Evolutionary conservation across 92 coral and sea anemone genomes (phyloP), one percentile per base, ranked within the genome.

Genomic region (Siderastrea siderea): DNA sequence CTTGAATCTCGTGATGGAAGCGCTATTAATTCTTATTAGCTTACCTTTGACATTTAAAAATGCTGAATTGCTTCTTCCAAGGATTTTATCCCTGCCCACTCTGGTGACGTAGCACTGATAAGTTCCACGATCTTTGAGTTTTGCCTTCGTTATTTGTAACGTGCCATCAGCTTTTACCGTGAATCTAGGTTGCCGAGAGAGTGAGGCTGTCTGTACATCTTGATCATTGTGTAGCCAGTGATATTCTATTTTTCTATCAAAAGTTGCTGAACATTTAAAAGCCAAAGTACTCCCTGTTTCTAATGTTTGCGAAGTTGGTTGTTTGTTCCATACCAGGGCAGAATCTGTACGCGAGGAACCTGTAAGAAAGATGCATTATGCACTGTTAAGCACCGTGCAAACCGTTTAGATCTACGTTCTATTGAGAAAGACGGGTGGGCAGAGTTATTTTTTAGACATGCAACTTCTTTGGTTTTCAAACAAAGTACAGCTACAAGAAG

Each of bases 271-370:
- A 79, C 98, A 95, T 47, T 82, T 83, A 16, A 95, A 69, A 26
- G 75, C 62, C 1, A 81, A 89, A 62, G 93, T 80, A 13, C 78
- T 58, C 45, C 96, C 98, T 58, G 9, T 74, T 15, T 64, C 38
- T 19, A 91, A 96, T 47, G 84, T 84, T 50, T 80, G 76, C 16
- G 68, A 43, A 2, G 66, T 9, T 10, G 98, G 98, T 43, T 95
- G 79, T 51, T 77, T 80, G 13, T 78, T 60, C 72, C 94, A 93
- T 15, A 57, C 49, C 1, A 95, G 64, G 26, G 83, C 50, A 3
- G 90, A 93, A 86, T 78, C 90, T 70, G 83, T 81, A 52, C 88
- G 89, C 81, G 92, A 82, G 38, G 90, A 94, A 91, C 91, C 94
- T 84, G 86, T n/a, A n/a, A n/a, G 48, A 78, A 81, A 44, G 58